phyloP scores from a whole-genome alignment of 2,888 invertebrate genomes.

The Epinotia nisella region DNA sequence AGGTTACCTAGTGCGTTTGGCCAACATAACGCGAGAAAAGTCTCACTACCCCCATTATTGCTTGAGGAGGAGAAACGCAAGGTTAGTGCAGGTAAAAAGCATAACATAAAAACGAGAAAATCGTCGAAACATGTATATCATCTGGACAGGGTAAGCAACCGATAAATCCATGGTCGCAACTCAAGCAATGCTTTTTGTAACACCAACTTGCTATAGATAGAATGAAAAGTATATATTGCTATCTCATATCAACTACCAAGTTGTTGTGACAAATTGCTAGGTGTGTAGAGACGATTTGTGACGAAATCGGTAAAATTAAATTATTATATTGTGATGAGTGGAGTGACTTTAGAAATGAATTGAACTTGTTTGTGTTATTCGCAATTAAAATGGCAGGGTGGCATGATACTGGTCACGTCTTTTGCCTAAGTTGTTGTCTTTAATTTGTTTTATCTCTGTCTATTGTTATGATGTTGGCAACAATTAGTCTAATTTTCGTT shows the following conservation, averaged over 20 bases:
- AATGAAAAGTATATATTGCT: too few species aligned
- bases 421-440: too few species aligned
- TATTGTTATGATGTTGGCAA: too few species aligned
- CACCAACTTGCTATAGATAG: too few species aligned
- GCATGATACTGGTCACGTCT: background rate
- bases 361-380: background rate
- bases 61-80: slow-evolving; percentile 62
- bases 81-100: slow-evolving; percentile 68
- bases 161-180: background rate
- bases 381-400: background rate
- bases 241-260: too few species aligned
- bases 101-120: slow-evolving; percentile 58
- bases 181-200: too few species aligned
- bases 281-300: background rate
- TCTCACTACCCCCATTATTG: slow-evolving; percentile 76
- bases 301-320: slow-evolving; percentile 5
- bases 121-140: slow-evolving; percentile 57
- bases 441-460: too few species aligned
- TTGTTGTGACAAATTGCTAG: too few species aligned
- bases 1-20: slow-evolving; percentile 58
- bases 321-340: background rate
- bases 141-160: slow-evolving; percentile 57
- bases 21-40: slow-evolving; percentile 71
- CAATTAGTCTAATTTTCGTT: too few species aligned
- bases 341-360: slow-evolving; percentile 9